Base-by-base conservation (phyloP, 1,140 invertebrate species). In the Drosophila littoralis region DNA sequence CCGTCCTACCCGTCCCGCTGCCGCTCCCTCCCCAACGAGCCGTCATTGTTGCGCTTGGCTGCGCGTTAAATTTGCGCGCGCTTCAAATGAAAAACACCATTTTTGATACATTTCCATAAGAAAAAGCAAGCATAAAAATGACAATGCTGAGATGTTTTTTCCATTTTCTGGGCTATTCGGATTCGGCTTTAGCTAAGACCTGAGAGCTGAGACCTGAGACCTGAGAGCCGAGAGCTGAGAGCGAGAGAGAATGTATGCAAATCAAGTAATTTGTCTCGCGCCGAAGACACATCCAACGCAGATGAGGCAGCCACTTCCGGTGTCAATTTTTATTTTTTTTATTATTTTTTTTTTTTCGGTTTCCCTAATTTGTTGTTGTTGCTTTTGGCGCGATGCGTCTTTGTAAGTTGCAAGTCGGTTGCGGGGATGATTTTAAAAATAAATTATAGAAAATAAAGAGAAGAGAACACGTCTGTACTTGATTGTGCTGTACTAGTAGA, bases 201-300 rank as follows among this genome's bases (percentile, higher is more conserved):
- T 5, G 46, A 76, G 55, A 66, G 51, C 22, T 22, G 22, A 72
- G 55, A 66, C 46, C 22, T 22, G 0, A 72, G 66, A 61, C n/a
- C n/a, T n/a, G n/a, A n/a, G n/a, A n/a, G n/a, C n/a, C 17, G 52
- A 76, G 55, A 66, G 51, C 22, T 22, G 0, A 72, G 66, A 61
- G 68, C 48, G 42, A 59, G 54, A 75, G 60, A 70, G 48, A 74
- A 77, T 74, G 67, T 84, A 88, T 89, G 84, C 84, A 88, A 88
- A 88, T 88, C 84, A 78, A 89, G 81, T 89, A 89, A 88, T 88
- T 89, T 88, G 85, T 89, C 73, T 86, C 82, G 61, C 75, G 75
- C 46, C 43, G 65, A 36, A 45, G 69, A 51, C 51, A 54, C 59
- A 75, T 45, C 71, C 71, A 74, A 68, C 58, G 61, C 73, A 80